A percentile compares a stretch with the other conserved stretches of the same genome.
Evolutionary conservation across 2,113 vertebrate species (phyloP).

Genomic region (Camelus bactrianus): DNA sequence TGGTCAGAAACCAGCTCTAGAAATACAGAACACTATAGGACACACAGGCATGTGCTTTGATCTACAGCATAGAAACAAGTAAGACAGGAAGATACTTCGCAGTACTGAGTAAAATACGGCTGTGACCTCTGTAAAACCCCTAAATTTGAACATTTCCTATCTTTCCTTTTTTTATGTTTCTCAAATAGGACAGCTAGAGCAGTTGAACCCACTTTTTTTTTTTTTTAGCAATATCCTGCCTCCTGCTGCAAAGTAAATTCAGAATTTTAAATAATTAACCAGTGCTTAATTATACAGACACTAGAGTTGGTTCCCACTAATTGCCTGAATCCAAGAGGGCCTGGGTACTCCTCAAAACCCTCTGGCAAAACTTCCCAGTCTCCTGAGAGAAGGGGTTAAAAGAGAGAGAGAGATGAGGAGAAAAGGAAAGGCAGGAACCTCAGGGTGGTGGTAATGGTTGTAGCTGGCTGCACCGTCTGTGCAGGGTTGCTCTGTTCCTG

Average conservation of each 20-base stretch:
- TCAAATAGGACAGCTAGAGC: not conserved
- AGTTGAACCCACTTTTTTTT: not conserved
- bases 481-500: not conserved
- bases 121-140: not conserved
- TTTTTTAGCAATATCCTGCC: not conserved
- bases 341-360: not conserved
- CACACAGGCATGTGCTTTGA: not conserved
- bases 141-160: not conserved
- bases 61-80: not conserved
- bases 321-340: not conserved
- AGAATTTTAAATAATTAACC: constrained; percentile 9
- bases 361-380: not conserved
- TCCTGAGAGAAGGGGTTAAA: not conserved
- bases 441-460: fast-evolving
- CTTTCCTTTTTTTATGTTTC: not conserved
- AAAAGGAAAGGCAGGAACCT: not conserved
- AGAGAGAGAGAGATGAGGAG: not conserved
- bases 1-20: not conserved
- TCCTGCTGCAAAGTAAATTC: not conserved
- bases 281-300: not conserved
- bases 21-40: not conserved
- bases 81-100: not conserved
- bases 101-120: constrained; percentile 19
- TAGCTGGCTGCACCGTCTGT: not conserved
- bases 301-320: not conserved